phyloP scores from a whole-genome alignment of 64 coral and sea anemone species.

The Montipora cactus region DNA sequence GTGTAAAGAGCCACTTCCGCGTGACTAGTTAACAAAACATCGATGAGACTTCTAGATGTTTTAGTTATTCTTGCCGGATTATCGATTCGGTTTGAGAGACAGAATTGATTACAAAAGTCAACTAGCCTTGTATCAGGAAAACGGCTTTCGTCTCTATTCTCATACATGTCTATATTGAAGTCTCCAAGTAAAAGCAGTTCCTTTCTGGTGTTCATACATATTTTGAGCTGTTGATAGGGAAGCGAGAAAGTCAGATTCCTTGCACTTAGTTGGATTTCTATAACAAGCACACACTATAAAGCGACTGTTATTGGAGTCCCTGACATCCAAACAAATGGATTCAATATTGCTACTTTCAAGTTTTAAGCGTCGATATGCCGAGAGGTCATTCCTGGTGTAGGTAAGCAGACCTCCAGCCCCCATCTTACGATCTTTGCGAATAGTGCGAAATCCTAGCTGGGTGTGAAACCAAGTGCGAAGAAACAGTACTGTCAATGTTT shows the following conservation, averaged over 20 bases:
- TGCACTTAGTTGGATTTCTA: slow-evolving; percentile 4
- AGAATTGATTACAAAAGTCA: slow-evolving; percentile 31
- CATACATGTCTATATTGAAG: slow-evolving; percentile 55
- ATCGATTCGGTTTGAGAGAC: slow-evolving; percentile 21
- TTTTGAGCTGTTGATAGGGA: background rate
- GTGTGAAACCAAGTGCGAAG: slow-evolving; percentile 7
- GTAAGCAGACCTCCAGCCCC: slow-evolving; percentile 46
- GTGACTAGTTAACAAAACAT: no score
- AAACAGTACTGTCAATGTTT: slow-evolving; percentile 53
- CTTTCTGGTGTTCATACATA: slow-evolving; percentile 37
- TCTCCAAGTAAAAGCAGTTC: slow-evolving; percentile 36
- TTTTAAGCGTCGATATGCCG: slow-evolving; percentile 22
- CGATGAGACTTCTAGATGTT: no score
- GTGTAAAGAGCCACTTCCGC: no score
- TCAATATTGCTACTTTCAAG: slow-evolving; percentile 40
- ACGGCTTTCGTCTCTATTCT: background rate
- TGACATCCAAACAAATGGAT: slow-evolving; percentile 39
- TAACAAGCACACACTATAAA: slow-evolving; percentile 52
- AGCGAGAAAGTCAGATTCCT: slow-evolving; percentile 20
- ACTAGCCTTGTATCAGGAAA: slow-evolving; percentile 24
- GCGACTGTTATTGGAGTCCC: background rate
- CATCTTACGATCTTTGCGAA: slow-evolving; percentile 51
- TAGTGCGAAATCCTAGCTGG: slow-evolving; percentile 21
- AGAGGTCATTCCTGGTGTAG: slow-evolving; percentile 26
- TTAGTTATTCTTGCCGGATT: no score